Evolutionary conservation across 2,888 invertebrate genomes (phyloP).

Genomic region (Pocota personata): DNA sequence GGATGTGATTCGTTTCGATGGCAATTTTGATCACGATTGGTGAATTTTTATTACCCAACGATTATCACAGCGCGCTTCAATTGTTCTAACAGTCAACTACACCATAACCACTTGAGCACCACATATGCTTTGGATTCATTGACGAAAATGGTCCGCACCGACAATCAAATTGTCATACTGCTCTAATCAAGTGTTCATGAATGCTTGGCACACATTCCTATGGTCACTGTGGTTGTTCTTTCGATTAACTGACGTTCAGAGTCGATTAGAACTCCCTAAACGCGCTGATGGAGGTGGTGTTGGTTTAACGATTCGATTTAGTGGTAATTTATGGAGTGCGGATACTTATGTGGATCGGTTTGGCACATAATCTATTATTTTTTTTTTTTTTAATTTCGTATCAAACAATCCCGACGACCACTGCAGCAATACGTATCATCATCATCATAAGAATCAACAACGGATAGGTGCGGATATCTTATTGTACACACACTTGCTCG

Average conservation of each 20-base stretch:
- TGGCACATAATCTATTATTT: conserved; percentile 15
- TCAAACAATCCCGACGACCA: conserved; percentile 40
- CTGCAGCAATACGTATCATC: conserved; percentile 43
- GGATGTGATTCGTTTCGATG: conserved; percentile 64
- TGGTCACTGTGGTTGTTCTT: not conserved
- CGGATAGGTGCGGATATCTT: conserved; percentile 6
- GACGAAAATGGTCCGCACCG: conserved; percentile 16
- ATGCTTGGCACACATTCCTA: conserved; percentile 2
- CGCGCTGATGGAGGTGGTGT: conserved; percentile 15
- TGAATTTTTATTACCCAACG: conserved; percentile 45
- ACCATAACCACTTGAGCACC: conserved; percentile 39
- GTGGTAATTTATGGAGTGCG: conserved; percentile 44
- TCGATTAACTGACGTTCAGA: conserved; percentile 25
- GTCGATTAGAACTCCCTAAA: conserved; percentile 44
- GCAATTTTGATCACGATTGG: conserved; percentile 53
- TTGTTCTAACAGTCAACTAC: conserved; percentile 17
- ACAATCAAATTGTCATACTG: conserved; percentile 45
- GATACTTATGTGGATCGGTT: conserved; percentile 36
- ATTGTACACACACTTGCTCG: conserved; percentile 11
- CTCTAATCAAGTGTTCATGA: conserved; percentile 21
- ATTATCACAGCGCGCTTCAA: conserved; percentile 69
- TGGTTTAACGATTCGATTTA: conserved; percentile 62
- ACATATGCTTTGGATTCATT: conserved; percentile 32
- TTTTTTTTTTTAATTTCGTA: conserved; percentile 24
- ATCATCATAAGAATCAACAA: conserved; percentile 8